Conservation (phyloP, 2,888 invertebrate genomes). For the Ichneumoninae sp. region DNA sequence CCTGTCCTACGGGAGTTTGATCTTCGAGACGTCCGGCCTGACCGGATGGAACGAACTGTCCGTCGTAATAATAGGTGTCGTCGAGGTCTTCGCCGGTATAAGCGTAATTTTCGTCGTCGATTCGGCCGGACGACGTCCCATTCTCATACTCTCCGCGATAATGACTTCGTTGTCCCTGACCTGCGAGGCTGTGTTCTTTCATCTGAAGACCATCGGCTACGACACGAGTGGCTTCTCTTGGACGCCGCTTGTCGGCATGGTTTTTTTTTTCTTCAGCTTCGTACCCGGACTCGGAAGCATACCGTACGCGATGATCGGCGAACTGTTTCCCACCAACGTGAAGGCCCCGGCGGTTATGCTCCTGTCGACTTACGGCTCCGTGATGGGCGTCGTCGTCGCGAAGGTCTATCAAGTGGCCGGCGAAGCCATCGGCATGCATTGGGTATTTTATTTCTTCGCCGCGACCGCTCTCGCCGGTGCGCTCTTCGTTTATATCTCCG, state of each 20-base stretch:
- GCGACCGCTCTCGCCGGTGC: constrained; percentile 4
- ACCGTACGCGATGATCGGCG: constrained; percentile 62
- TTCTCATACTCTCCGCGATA: constrained; percentile 14
- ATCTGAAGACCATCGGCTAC: constrained; percentile 22
- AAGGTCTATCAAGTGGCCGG: constrained; percentile 52
- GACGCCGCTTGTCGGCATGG: constrained; percentile 23
- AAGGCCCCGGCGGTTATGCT: constrained; percentile 67
- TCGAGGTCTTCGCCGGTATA: constrained; percentile 3
- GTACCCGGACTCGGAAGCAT: constrained; percentile 57
- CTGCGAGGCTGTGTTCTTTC: constrained; percentile 30
- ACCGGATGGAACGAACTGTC: constrained; percentile 4
- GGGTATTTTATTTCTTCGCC: constrained; percentile 64
- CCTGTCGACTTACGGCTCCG: constrained; percentile 42
- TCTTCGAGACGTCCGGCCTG: constrained; percentile 31
- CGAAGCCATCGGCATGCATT: constrained; percentile 41
- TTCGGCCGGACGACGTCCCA: constrained; percentile 17
- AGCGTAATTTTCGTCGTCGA: constrained; percentile 27
- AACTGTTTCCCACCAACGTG: constrained; percentile 68
- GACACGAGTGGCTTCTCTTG: constrained; percentile 19
- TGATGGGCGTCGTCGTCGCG: constrained; percentile 40
- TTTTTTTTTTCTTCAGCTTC: constrained; percentile 1
- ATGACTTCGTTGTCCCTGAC: constrained; percentile 13
- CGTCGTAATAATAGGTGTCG: constrained; percentile 26
- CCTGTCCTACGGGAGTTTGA: constrained; percentile 8
- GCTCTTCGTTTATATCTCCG: constrained; percentile 13